Evolutionary conservation across 2,888 invertebrate genomes (phyloP), one percentile per base, ranked within the genome.

Genomic region (Bembecia ichneumoniformis): DNA sequence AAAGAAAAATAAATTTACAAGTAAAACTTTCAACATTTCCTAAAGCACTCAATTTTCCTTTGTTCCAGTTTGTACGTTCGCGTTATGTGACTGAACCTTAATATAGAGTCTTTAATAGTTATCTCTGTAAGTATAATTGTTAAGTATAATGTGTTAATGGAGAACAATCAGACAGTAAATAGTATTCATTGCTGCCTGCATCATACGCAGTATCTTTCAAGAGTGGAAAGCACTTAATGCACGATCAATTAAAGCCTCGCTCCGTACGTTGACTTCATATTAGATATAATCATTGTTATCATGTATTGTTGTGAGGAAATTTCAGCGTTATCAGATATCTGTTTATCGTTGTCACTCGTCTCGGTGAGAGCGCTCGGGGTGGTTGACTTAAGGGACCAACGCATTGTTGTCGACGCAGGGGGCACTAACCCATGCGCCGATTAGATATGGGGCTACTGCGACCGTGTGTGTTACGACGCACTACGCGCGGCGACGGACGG

Each of bases 401-500:
- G 86, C 86, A 84, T 83, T 82, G 86, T 82, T 77, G 81, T 74
- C 82, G 58, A 68, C 60, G 75, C 74, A 64, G 84, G 86, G 86
- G 86, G 83, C 86, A 86, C 67, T 84, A 77, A 82, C 84, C 84
- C 82, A 84, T 69, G 80, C 66, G 71, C 65, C 77, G 84, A 83
- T 84, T 82, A 83, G 83, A 84, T 82, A 83, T 63, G 73, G 64
- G 61, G 9, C 28, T 28, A 28, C 28, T 28, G 28, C 7, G 9
- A 28, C 28, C 9, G 28, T 28, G 28, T 28, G 28, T 28, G 28
- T 28, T 28, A 28, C 20, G 20, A 28, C 20, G 28, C 28, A 11
- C 48, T 11, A 28, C 45, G 10, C 44, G n/a, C 48, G 16, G 9
- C 45, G 15, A 45, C 45, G 17, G 17, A 15, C 16, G 16, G 11